Conservation (phyloP, 2,113 vertebrate species). For the Trichomycterus rosablanca region DNA sequence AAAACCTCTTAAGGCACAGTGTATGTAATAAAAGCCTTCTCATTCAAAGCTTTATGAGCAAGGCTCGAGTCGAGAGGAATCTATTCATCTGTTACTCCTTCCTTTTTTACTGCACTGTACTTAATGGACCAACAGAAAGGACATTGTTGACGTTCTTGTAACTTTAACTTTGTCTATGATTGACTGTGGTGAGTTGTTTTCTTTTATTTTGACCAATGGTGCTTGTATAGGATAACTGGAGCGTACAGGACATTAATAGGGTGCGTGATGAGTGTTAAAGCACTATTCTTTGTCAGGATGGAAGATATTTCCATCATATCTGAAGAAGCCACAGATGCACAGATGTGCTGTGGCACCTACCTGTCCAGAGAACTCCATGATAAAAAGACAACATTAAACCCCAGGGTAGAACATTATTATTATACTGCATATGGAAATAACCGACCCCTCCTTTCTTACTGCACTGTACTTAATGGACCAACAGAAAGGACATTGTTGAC, state of each 20-base stretch:
- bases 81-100: slow-evolving; percentile 13
- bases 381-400: too few relatives aligned
- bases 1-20: slow-evolving; percentile 26
- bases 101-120: slow-evolving; percentile 4
- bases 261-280: neutral
- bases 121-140: slow-evolving; percentile 46
- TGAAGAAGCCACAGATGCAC: too few relatives aligned
- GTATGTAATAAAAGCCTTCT: slow-evolving; percentile 45
- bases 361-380: neutral
- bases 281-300: too few relatives aligned
- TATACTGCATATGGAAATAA: too few relatives aligned
- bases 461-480: slow-evolving; percentile 45
- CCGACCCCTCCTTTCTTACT: neutral
- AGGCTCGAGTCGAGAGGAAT: too few relatives aligned
- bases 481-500: slow-evolving; percentile 32
- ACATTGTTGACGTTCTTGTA: slow-evolving; percentile 25
- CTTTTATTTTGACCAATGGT: slow-evolving; percentile 1
- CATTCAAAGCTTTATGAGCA: slow-evolving; percentile 39
- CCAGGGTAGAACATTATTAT: too few relatives aligned
- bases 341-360: neutral
- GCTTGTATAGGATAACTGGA: slow-evolving; percentile 46
- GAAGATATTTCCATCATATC: too few relatives aligned
- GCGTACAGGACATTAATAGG: slow-evolving; percentile 18
- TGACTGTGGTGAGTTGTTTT: slow-evolving; percentile 15
- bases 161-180: too few relatives aligned